Base-by-base conservation (phyloP, 2,888 invertebrate species). In the Morpho deidamia region DNA sequence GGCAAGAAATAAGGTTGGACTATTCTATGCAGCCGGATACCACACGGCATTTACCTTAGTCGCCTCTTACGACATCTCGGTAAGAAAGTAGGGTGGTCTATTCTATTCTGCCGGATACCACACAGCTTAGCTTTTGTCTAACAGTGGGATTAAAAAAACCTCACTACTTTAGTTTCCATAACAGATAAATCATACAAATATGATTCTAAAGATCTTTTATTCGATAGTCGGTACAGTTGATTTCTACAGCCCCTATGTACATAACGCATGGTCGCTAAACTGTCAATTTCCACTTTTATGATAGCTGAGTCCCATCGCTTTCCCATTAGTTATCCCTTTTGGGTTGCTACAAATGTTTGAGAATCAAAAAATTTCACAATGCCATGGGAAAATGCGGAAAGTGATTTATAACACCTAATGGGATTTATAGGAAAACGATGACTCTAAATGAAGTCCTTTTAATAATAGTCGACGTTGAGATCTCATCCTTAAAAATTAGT, bases 301-400 rank as follows among this genome's bases (percentile, higher is more conserved):
- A 42, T 42, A 35, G 42, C 35, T 23, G 42, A n/a, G 42, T 12
- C 12, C 49, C 35, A 34, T 35, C 35, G 14, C n/a, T 11, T 42
- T 35, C 14, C 49, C 49, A 49, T 49, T 49, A 42, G 49, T 35
- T 42, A 34, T 49, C 11, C 34, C 12, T 35, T 42, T 42, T 42
- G 49, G 49, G 42, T 49, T 49, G 41, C 42, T 49, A 49, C 49
- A 49, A 49, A 49, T 42, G 41, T 42, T 49, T 49, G 41, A 42
- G 42, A 42, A 49, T 49, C 49, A 42, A 49, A 45, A 38, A 48
- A 33, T 43, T 53, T 48, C 47, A 53, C 53, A 53, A 53, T 47
- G 35, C 11, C 23, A 12, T n/a, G 43, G 43, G 39, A 44, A 48
- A 42, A 34, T 37, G 38, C 43, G 43, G 47, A 53, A 43, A 43